These are phyloP conservation scores for Thalassoma bifasciatum DNA, from an alignment of 2,113 vertebrate genomes.

Conservation along the genomic window DNA sequence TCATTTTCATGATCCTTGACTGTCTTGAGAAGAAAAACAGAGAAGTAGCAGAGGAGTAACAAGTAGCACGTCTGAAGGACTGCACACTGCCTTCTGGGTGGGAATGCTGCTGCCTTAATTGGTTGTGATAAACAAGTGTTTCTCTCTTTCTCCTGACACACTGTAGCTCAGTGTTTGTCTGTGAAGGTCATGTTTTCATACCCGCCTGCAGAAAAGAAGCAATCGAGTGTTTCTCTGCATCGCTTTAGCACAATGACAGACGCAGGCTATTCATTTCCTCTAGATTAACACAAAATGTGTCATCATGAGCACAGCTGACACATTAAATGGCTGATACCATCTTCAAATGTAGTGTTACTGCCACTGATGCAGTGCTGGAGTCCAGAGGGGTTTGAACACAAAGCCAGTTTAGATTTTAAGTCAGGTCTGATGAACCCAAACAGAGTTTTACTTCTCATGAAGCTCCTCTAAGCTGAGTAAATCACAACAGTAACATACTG, in stretches of 20 bases:
- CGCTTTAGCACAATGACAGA: not conserved
- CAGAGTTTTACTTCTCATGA: no score
- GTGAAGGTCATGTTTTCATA: constrained; percentile 57
- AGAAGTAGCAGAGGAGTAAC: constrained; percentile 1
- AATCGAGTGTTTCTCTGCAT: not conserved
- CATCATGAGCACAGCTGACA: no score
- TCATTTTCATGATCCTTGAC: constrained; percentile 21
- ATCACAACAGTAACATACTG: no score
- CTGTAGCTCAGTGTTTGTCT: constrained; percentile 21
- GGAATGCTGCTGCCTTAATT: not conserved
- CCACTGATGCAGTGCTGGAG: no score
- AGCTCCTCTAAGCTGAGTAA: no score
- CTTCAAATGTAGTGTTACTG: no score
- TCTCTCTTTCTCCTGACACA: constrained; percentile 19
- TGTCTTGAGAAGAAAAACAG: not conserved
- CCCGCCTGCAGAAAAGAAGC: constrained; percentile 1
- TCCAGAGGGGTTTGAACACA: no score
- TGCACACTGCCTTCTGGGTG: constrained; percentile 1
- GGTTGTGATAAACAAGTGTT: constrained; percentile 22
- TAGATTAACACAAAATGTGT: no score
- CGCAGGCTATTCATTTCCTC: constrained; percentile 2
- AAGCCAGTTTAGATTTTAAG: no score
- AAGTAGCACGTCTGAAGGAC: constrained; percentile 13
- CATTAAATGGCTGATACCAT: no score
- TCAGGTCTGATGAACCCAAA: no score